Conservation (phyloP, 2,888 invertebrate species). For the Formica aserva region DNA sequence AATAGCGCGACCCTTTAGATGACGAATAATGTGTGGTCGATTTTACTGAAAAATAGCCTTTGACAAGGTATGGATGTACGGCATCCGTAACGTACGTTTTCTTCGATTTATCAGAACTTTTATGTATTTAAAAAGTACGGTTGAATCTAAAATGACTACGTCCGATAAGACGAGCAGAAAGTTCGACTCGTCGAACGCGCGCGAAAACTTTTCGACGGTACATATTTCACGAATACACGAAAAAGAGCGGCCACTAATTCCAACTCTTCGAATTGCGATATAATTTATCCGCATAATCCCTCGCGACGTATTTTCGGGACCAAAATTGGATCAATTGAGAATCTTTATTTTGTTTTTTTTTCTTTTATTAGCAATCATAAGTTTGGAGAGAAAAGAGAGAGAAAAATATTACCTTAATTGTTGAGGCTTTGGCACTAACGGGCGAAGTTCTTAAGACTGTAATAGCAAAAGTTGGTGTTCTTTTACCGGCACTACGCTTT, state of each 20-base stretch:
- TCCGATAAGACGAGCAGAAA: slow-evolving; percentile 3
- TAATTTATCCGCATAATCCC: background rate
- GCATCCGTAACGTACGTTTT: background rate
- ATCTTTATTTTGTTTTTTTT: too few species aligned
- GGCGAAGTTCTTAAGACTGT: slow-evolving; percentile 34
- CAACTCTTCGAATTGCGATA: background rate
- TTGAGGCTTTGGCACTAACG: slow-evolving; percentile 27
- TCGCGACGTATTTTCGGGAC: background rate
- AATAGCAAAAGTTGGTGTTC: slow-evolving; percentile 33
- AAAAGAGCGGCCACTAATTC: background rate
- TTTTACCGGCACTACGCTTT: slow-evolving; percentile 10
- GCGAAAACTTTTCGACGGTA: background rate
- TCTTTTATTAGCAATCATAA: slow-evolving; percentile 11
- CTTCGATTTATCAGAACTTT: slow-evolving; percentile 36
- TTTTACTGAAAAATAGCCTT: background rate
- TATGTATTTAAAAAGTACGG: slow-evolving; percentile 18
- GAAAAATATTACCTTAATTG: slow-evolving; percentile 34
- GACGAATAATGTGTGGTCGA: background rate
- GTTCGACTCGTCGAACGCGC: background rate
- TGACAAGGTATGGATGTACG: background rate
- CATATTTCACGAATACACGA: background rate
- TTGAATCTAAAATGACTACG: background rate
- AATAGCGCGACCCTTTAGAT: background rate
- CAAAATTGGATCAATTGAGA: background rate
- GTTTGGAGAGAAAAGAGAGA: background rate